Evolutionary conservation across 2,888 invertebrate species (phyloP).

Genomic region (Pristionchus entomophagus): DNA sequence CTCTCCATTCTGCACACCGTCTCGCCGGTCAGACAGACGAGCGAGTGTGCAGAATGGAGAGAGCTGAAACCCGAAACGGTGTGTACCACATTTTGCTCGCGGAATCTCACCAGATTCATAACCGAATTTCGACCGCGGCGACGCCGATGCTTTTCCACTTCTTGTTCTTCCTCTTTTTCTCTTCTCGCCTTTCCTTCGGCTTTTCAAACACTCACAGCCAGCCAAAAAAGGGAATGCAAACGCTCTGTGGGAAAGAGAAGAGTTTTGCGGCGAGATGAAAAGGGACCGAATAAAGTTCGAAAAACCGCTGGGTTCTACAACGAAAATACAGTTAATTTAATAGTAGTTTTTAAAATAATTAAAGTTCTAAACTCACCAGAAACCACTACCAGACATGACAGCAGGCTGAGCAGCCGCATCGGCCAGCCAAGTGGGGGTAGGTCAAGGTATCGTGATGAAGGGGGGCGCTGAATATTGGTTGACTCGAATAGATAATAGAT

Average conservation of each 20-base stretch:
- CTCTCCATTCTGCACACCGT: too few relatives aligned
- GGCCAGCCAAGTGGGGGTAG: neutral
- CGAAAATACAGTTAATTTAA: neutral
- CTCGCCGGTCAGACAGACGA: too few relatives aligned
- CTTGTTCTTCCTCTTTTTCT: neutral
- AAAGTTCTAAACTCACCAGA: neutral
- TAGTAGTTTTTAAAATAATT: neutral
- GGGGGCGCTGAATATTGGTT: slow-evolving; percentile 3
- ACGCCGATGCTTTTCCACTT: too few relatives aligned
- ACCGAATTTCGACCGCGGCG: neutral
- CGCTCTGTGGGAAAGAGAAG: slow-evolving; percentile 88
- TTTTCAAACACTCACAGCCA: slow-evolving; percentile 82
- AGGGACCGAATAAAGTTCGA: neutral
- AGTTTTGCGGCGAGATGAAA: neutral
- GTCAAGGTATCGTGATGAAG: slow-evolving; percentile 10
- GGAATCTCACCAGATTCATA: slow-evolving; percentile 5
- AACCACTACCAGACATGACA: neutral
- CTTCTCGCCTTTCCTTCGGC: neutral
- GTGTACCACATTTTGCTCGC: neutral
- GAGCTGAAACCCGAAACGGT: too few relatives aligned
- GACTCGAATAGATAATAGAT: too few relatives aligned
- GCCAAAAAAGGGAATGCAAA: slow-evolving; percentile 85
- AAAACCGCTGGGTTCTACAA: neutral
- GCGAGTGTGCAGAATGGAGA: too few relatives aligned
- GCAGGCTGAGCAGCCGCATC: slow-evolving; percentile 24